phyloP scores from a whole-genome alignment of 2,113 vertebrate species.

The Elephas maximus region DNA sequence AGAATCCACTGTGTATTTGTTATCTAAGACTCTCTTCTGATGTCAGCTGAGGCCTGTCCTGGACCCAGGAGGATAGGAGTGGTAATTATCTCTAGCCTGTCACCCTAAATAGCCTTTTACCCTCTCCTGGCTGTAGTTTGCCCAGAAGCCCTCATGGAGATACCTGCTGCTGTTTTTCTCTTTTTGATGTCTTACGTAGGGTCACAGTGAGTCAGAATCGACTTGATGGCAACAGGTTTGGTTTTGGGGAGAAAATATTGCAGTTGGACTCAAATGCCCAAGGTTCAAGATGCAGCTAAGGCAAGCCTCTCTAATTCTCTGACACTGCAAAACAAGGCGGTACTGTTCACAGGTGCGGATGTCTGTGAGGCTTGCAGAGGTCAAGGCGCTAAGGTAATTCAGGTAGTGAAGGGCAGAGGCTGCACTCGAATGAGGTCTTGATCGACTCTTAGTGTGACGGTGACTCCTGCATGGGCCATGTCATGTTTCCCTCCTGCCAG shows the following conservation, averaged over 20 bases:
- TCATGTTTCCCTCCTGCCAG: not conserved
- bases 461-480: not conserved
- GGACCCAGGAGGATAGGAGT: not conserved
- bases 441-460: not conserved
- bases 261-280: not conserved
- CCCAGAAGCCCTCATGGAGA: not conserved
- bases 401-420: not conserved
- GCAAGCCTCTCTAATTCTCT: not conserved
- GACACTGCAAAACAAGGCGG: not conserved
- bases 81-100: not conserved
- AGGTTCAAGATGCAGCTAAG: not conserved
- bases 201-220: no score
- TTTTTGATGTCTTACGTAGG: not conserved
- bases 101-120: not conserved
- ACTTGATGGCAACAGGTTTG: no score
- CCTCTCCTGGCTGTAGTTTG: not conserved
- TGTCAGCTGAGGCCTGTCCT: not conserved
- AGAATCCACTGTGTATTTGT: not conserved
- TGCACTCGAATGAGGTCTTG: fast-evolving
- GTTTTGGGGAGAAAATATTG: not conserved
- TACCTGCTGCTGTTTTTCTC: not conserved
- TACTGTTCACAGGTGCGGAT: not conserved
- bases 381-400: not conserved
- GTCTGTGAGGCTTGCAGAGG: not conserved
- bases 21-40: not conserved